Evolutionary conservation across 2,113 vertebrate species (phyloP).

Genomic region (Takifugu bimaculatus): DNA sequence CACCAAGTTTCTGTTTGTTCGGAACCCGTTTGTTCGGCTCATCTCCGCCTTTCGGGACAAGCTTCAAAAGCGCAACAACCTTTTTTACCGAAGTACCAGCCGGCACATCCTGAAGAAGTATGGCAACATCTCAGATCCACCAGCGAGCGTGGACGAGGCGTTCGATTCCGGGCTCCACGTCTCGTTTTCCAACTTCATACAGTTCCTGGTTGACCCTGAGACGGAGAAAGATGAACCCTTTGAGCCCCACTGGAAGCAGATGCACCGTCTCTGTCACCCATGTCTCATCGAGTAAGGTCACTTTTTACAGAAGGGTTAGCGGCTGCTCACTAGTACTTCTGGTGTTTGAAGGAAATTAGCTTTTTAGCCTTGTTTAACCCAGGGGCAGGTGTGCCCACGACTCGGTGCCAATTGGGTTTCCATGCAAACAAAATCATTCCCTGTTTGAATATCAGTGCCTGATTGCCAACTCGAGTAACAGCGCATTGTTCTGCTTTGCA

Average conservation of each 20-base stretch:
- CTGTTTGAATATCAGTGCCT: too few relatives aligned
- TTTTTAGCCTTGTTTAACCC: too few relatives aligned
- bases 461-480: too few relatives aligned
- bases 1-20: conserved; percentile 51
- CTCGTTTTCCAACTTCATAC: conserved; percentile 43
- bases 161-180: background rate
- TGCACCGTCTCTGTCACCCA: conserved; percentile 38
- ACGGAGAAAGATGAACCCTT: conserved; percentile 15
- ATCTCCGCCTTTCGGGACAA: conserved; percentile 44
- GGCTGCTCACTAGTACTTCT: too few relatives aligned
- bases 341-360: too few relatives aligned
- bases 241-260: conserved; percentile 50
- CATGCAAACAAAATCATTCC: too few relatives aligned
- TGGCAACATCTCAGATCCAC: background rate
- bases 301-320: background rate
- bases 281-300: conserved; percentile 39
- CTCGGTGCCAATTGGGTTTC: too few relatives aligned
- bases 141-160: background rate
- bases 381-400: too few relatives aligned
- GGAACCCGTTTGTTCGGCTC: conserved; percentile 45
- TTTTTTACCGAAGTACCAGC: conserved; percentile 1
- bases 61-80: background rate
- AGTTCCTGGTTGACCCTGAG: conserved; percentile 33
- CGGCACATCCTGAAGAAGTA: conserved; percentile 11
- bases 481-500: conserved; percentile 7